Conservation (phyloP, 2,113 vertebrate species). For the Chrysochloris asiatica region DNA sequence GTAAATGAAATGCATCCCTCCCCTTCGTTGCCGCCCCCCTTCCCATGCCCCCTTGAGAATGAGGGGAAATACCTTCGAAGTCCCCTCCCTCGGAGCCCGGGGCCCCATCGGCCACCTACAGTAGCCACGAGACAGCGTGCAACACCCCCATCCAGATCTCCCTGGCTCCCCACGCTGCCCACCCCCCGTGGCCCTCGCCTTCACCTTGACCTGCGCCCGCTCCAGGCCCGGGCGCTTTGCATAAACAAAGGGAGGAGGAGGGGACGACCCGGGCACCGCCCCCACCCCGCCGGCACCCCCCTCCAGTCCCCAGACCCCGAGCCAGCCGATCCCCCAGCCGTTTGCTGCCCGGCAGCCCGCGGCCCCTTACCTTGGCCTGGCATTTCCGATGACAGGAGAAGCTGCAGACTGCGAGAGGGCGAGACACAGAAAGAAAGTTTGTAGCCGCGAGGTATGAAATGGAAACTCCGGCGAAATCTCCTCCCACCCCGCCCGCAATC, state of each 20-base stretch:
- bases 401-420: slow-evolving; percentile 88
- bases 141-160: background rate
- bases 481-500: slow-evolving; percentile 70
- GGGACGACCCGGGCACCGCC: slow-evolving; percentile 41
- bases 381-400: slow-evolving; percentile 94
- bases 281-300: background rate
- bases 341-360: background rate
- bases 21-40: background rate
- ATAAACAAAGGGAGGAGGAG: slow-evolving; percentile 73
- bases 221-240: slow-evolving; percentile 36
- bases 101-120: background rate
- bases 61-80: background rate
- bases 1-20: background rate
- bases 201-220: slow-evolving; percentile 70
- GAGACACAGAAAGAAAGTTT: slow-evolving; percentile 76
- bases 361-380: slow-evolving; percentile 92
- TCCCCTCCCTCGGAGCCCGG: background rate
- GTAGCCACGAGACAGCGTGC: background rate
- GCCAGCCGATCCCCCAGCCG: background rate
- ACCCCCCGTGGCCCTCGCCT: background rate
- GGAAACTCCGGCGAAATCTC: slow-evolving; percentile 77
- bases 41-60: background rate
- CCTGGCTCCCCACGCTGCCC: background rate
- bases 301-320: background rate
- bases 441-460: slow-evolving; percentile 79